Base-by-base conservation (phyloP, 92 coral and sea anemone genomes). In the Plumapathes pennacea region DNA sequence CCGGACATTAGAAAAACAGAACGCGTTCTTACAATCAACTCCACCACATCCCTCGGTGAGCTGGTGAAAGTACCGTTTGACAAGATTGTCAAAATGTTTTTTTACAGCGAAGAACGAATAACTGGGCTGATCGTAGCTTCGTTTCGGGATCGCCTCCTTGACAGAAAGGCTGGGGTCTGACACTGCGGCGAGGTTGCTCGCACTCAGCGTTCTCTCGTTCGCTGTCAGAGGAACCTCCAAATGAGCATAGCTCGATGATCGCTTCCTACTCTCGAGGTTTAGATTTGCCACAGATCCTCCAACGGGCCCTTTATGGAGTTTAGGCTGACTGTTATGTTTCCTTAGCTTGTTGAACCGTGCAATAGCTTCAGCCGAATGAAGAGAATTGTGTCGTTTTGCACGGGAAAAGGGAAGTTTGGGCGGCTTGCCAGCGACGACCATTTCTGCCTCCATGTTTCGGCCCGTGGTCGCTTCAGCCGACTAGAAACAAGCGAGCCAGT, bases 111-210 rank as follows among this genome's bases (percentile, higher is more conserved):
- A 68, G 51, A 65, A 67, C 3, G 89, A 58, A 3, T 89, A 72
- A 30, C 78, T 77, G 5, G 96, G 90, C 49, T 77, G 77, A 49
- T 88, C 96, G 57, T 88, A 88, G 70, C 96, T 83, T 30, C 97
- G 65, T 25, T 66, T 74, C 24, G 74, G 85, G 26, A 89, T 59
- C 23, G 97, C 95, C 58, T 83, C 86, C 61, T 88, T 83, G 48
- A 88, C 42, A 11, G 96, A 88, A 40, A 88, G 85, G 39, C 83
- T 88, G 4, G 96, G 52, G 36, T 88, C 96, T 22, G 96, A 84
- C 27, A 91, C 46, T 25, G 97, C 97, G 3, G 97, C 97, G 18
- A 91, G 66, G 64, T 91, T 91, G 57, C 97, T 91, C 1, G 97
- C 97, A 53, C 97, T 91, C 54, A 91, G 50, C 10, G 97, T 84